Evolutionary conservation across 1,140 invertebrate genomes (phyloP).

Genomic region (Aphelenchoides besseyi): DNA sequence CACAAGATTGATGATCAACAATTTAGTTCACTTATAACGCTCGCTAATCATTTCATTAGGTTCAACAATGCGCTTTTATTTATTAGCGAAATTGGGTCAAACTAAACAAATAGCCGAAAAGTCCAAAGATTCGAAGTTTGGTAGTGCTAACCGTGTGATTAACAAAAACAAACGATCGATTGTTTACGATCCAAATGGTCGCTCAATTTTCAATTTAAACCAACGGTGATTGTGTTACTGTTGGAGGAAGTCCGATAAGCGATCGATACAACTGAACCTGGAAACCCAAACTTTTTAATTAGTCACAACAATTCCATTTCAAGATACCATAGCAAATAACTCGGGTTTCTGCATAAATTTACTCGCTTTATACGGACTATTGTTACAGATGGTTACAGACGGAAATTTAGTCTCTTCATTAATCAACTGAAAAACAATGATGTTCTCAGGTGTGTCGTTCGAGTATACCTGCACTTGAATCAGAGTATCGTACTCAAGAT

Average conservation of each 20-base stretch:
- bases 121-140: not conserved
- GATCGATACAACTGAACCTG: not conserved
- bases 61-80: too few relatives aligned
- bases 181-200: not conserved
- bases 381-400: conserved; percentile 15
- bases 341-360: conserved; percentile 3
- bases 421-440: conserved; percentile 1
- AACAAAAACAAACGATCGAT: not conserved
- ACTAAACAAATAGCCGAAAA: too few relatives aligned
- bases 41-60: too few relatives aligned
- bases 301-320: not conserved
- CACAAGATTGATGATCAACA: too few relatives aligned
- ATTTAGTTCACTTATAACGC: too few relatives aligned
- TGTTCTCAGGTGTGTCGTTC: not conserved
- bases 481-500: conserved; percentile 17
- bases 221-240: not conserved
- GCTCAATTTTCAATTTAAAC: not conserved
- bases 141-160: not conserved
- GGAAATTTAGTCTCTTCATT: conserved; percentile 13
- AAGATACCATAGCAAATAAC: not conserved
- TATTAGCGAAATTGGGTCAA: too few relatives aligned
- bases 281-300: not conserved
- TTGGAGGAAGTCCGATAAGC: not conserved
- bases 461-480: not conserved
- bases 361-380: conserved; percentile 14